Evolutionary conservation across 2,113 vertebrate genomes (phyloP).

Genomic region (Mystacornis crossleyi): DNA sequence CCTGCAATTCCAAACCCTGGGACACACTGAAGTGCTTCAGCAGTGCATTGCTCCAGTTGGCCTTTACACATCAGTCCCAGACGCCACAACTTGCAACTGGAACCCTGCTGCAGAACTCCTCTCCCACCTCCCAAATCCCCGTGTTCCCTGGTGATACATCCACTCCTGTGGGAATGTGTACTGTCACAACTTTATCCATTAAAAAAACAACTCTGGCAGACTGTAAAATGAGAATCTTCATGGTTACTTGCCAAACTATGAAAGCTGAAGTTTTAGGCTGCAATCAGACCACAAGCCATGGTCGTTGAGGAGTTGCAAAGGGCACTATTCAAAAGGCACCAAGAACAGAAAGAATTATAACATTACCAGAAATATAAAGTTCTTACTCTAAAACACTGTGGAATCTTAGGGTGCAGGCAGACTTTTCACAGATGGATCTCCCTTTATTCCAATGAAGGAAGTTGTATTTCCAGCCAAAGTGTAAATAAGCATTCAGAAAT

Average conservation of each 20-base stretch:
- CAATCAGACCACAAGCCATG: neutral
- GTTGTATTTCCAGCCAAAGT: neutral
- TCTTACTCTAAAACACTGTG: neutral
- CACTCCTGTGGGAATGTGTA: neutral
- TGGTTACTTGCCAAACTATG: neutral
- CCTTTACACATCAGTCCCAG: neutral
- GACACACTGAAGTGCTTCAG: neutral
- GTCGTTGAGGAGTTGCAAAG: neutral
- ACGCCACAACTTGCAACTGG: neutral
- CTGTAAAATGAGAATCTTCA: neutral
- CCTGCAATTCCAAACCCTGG: neutral
- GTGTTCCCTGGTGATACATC: neutral
- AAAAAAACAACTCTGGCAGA: neutral
- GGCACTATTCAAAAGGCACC: neutral
- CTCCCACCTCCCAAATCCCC: neutral
- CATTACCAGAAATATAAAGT: neutral
- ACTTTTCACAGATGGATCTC: neutral
- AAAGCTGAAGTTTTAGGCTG: neutral
- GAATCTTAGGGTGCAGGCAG: neutral
- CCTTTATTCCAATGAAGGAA: neutral
- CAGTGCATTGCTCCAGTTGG: neutral
- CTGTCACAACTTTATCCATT: neutral
- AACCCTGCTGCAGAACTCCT: neutral
- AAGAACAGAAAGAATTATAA: neutral
- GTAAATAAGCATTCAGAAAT: neutral